Base-by-base conservation (phyloP, 2,797 vertebrate species). In the Gymnoscopelus microlampas region DNA sequence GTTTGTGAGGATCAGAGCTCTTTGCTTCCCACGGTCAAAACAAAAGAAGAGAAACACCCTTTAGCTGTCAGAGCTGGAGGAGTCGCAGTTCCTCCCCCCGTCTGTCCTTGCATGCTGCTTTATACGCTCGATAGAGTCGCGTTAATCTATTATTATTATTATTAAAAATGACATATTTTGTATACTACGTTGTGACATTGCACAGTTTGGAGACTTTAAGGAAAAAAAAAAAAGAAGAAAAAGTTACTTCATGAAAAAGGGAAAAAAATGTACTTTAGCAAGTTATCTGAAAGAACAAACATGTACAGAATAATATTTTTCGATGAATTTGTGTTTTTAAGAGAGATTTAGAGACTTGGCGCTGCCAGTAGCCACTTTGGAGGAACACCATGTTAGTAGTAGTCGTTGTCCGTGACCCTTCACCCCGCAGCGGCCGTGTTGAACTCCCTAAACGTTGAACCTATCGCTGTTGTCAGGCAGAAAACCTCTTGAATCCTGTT, bases 221-320 rank as follows among this genome's bases (percentile, higher is more conserved):
- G 23, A 49, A 26, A 13, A 24, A 13, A 49, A 49, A 66, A 48
- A 13, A 63, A 61, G 24, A 62, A 50, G 5, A 19, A 19, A 14
- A 54, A 32, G 32, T 58, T n/a, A 54, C 61, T 69, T 74, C 77
- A 82, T 54, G 4, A 77, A 81, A 86, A 87, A 83, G 67, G 78
- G 26, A 63, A 63, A 66, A 63, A 71, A 35, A 44, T 78, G 63
- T 57, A 54, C 19, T 29, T 53, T 26, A 68, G 63, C 74, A 77
- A 71, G 70, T 62, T 6, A 61, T 75, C 76, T 78, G 75, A 68
- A 83, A 72, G 78, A 88, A 86, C 84, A 89, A 87, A 81, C 47
- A 19, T 24, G 23, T 73, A 81, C 70, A 85, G 66, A 50, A 50
- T 49, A 51, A 70, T 89, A 89, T 91, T 89, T 91, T 90, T 85